These are phyloP conservation scores for Ormyrus thymus DNA, from an alignment of 2,888 invertebrate species.

Conservation along the genomic window DNA sequence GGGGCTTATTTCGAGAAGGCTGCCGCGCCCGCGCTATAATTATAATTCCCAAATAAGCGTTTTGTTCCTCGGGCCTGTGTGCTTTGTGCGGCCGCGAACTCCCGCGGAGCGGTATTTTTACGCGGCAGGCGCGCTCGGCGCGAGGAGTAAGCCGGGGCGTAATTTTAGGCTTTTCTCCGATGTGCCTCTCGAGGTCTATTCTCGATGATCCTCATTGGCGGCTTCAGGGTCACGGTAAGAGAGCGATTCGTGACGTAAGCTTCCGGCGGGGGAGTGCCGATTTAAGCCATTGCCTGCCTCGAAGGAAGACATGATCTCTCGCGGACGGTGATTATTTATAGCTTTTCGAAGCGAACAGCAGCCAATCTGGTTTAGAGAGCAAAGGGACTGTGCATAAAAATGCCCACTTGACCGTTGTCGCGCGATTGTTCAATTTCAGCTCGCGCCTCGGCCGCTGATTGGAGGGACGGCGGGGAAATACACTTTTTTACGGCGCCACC, in stretches of 20 bases:
- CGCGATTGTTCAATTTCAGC: no score
- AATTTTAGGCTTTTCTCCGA: slow-evolving; percentile 1
- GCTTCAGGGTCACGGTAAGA: not conserved
- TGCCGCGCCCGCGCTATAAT: slow-evolving; percentile 45
- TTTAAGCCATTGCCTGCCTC: no score
- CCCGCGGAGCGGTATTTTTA: slow-evolving; percentile 19
- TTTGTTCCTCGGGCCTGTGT: slow-evolving; percentile 17
- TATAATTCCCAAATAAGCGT: slow-evolving; percentile 52
- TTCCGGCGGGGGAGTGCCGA: no score
- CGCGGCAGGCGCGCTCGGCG: not conserved
- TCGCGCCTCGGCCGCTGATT: no score
- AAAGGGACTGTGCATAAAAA: no score
- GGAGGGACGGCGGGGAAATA: not conserved
- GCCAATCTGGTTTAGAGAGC: no score
- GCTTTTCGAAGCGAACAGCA: not conserved
- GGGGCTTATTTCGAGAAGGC: slow-evolving; percentile 50
- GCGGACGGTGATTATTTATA: not conserved
- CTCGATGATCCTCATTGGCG: slow-evolving; percentile 3
- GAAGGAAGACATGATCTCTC: no score
- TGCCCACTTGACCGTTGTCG: no score
- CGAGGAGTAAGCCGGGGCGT: slow-evolving; percentile 2
- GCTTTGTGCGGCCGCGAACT: slow-evolving; percentile 7
- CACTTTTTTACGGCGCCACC: slow-evolving; percentile 23
- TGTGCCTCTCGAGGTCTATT: not conserved
- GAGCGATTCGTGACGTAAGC: no score